These are phyloP conservation scores for Neomonachus schauinslandi DNA, from an alignment of 2,113 vertebrate genomes.

Conservation along the genomic window DNA sequence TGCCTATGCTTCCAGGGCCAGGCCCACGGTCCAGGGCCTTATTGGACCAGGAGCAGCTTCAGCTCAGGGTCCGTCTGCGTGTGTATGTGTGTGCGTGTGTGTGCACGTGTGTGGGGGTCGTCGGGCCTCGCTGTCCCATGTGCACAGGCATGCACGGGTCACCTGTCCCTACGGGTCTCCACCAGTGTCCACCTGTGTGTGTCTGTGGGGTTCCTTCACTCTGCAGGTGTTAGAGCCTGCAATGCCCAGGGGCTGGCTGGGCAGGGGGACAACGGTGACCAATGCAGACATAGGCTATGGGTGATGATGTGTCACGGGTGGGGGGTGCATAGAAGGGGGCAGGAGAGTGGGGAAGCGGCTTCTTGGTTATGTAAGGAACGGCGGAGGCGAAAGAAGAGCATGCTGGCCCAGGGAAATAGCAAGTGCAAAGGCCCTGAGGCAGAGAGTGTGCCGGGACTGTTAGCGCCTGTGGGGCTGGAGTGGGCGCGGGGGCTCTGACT, in stretches of 20 bases:
- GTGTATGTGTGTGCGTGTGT: accelerated
- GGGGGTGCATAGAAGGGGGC: not conserved
- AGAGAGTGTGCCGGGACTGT: not conserved
- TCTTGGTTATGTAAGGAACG: not conserved
- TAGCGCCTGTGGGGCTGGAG: not conserved
- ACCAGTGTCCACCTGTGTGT: not conserved
- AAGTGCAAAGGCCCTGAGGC: not conserved
- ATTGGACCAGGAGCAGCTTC: not conserved
- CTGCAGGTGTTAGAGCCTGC: accelerated
- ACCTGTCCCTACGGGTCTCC: not conserved
- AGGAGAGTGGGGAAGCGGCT: not conserved
- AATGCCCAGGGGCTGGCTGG: not conserved
- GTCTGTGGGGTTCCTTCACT: not conserved
- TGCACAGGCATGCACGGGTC: accelerated
- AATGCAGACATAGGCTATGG: not conserved
- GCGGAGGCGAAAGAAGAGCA: not conserved
- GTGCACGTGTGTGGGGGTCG: accelerated
- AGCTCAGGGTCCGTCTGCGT: accelerated
- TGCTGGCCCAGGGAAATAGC: not conserved
- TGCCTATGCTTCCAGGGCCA: not conserved
- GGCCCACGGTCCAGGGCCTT: not conserved
- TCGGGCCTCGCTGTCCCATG: accelerated
- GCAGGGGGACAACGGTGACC: not conserved
- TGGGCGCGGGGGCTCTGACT: not conserved
- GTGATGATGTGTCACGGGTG: too few species aligned